Evolutionary conservation across 1,140 invertebrate species (phyloP).

Genomic region (Spodoptera litura): DNA sequence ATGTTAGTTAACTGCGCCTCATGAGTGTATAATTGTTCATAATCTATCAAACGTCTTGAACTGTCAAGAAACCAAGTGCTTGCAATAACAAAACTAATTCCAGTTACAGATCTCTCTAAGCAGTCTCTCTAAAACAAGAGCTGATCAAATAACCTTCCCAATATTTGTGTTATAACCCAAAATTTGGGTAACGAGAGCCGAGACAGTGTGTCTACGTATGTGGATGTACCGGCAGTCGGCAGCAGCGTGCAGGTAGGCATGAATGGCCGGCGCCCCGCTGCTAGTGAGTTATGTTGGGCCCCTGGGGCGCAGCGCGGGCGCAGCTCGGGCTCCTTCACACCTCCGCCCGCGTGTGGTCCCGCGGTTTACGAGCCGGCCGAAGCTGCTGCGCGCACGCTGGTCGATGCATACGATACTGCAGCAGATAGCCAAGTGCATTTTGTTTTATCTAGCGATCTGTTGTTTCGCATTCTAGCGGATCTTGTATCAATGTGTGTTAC

Average conservation of each 20-base stretch:
- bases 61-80: too few species aligned
- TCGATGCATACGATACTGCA: conserved; percentile 55
- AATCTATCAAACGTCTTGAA: too few species aligned
- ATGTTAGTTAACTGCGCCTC: neutral
- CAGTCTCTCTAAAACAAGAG: neutral
- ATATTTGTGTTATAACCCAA: conserved; percentile 25
- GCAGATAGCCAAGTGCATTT: neutral
- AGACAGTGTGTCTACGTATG: conserved; percentile 77
- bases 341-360: conserved; percentile 84
- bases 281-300: conserved; percentile 81
- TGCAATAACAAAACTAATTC: too few species aligned
- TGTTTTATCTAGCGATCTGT: neutral
- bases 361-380: conserved; percentile 73
- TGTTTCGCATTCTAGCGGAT: neutral
- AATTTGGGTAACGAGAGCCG: conserved; percentile 43
- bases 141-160: neutral
- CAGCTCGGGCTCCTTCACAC: conserved; percentile 75
- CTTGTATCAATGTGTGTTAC: neutral
- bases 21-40: too few species aligned
- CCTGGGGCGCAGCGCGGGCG: conserved; percentile 72
- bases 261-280: conserved; percentile 83
- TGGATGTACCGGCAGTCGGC: conserved; percentile 58
- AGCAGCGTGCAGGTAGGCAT: conserved; percentile 73
- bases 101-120: neutral
- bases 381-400: conserved; percentile 69